Evolutionary conservation across 2,113 vertebrate genomes (phyloP).

Genomic region (Xenus cinereus): DNA sequence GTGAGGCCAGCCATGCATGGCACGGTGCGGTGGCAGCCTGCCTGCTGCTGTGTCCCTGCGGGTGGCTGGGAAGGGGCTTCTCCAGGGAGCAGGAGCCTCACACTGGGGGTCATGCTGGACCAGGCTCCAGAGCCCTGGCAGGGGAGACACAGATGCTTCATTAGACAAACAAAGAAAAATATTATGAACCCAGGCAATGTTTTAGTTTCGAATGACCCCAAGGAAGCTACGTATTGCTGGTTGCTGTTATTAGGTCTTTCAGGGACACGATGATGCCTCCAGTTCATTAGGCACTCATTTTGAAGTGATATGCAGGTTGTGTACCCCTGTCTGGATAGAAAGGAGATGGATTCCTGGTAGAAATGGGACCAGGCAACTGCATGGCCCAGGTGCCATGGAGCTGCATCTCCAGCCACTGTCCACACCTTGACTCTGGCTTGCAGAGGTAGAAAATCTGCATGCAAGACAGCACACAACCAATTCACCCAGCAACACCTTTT

Average conservation of each 20-base stretch:
- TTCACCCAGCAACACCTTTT: neutral
- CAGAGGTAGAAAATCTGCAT: neutral
- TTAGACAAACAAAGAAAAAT: neutral
- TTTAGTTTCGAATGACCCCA: neutral
- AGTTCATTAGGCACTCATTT: neutral
- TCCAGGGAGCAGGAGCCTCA: rapidly evolving
- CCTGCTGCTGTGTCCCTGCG: rapidly evolving
- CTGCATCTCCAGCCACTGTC: neutral
- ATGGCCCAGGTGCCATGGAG: neutral
- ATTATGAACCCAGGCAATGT: neutral
- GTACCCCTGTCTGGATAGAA: neutral
- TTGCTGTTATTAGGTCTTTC: neutral
- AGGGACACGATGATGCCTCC: neutral
- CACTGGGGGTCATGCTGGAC: rapidly evolving
- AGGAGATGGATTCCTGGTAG: neutral
- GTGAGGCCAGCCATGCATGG: neutral
- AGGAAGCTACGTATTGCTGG: neutral
- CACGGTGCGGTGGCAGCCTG: neutral
- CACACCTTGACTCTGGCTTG: neutral
- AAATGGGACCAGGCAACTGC: neutral
- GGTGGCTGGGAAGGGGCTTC: rapidly evolving
- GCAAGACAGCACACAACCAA: neutral
- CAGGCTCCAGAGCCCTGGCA: neutral
- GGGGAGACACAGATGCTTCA: neutral
- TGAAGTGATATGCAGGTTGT: neutral